These are phyloP conservation scores for Aphelinus atriplicis DNA, from an alignment of 1,140 invertebrate genomes.

Conservation along the genomic window DNA sequence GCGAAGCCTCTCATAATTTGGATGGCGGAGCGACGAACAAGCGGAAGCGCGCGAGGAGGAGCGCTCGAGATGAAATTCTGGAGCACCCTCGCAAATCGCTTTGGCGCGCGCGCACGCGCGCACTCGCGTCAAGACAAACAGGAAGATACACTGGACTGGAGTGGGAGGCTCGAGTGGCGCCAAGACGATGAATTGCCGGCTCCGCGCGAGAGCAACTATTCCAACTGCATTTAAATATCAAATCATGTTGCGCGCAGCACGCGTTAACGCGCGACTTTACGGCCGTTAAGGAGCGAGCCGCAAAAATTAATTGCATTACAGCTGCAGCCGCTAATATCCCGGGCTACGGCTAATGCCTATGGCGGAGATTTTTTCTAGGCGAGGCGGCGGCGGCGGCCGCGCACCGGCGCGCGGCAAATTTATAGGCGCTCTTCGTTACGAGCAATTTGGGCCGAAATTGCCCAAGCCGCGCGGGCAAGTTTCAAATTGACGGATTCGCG, in stretches of 20 bases:
- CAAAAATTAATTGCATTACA: conserved; percentile 31
- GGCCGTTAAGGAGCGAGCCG: not conserved
- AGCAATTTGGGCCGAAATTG: too few relatives aligned
- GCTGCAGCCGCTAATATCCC: not conserved
- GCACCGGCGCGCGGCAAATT: too few relatives aligned
- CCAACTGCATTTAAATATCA: conserved; percentile 60
- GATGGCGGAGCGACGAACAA: not conserved
- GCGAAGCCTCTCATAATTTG: not conserved
- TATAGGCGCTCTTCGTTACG: too few relatives aligned
- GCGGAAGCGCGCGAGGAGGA: too few relatives aligned
- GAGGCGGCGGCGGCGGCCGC: too few relatives aligned
- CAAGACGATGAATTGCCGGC: conserved; percentile 57
- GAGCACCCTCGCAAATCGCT: conserved; percentile 8
- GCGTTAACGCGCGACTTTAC: conserved; percentile 21
- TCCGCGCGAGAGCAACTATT: conserved; percentile 50
- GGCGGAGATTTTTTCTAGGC: too few relatives aligned
- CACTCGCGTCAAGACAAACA: conserved; percentile 28
- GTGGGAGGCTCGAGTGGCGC: conserved; percentile 15
- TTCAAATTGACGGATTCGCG: too few relatives aligned
- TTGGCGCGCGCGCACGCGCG: conserved; percentile 3
- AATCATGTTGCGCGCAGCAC: conserved; percentile 44
- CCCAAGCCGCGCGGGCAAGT: too few relatives aligned
- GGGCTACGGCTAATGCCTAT: too few relatives aligned
- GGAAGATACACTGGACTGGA: conserved; percentile 7
- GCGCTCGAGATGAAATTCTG: conserved; percentile 19